These are phyloP conservation scores for Percina caprodes DNA, from an alignment of 2,113 vertebrate species.

Conservation along the genomic window DNA sequence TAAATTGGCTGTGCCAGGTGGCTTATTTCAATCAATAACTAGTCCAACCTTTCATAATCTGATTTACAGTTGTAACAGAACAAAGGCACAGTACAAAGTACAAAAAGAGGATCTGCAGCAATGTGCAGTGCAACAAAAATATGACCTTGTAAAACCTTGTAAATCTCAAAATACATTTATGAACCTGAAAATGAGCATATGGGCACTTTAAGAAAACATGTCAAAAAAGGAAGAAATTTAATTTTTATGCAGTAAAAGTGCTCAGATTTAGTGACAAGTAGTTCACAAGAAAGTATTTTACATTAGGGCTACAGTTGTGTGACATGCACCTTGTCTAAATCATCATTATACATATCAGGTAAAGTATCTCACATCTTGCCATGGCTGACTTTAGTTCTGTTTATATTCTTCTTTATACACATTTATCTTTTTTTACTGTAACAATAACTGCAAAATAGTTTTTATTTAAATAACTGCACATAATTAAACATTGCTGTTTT, in stretches of 20 bases:
- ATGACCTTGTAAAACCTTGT: no score
- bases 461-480: neutral
- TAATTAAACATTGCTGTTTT: no score
- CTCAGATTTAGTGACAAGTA: neutral
- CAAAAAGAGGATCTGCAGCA: no score
- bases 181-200: no score
- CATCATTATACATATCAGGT: neutral
- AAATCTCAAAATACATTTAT: no score
- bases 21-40: constrained; percentile 61
- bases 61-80: constrained; percentile 33
- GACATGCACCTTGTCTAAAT: neutral
- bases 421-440: neutral
- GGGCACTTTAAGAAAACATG: neutral
- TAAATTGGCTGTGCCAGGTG: constrained; percentile 37
- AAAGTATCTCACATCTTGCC: neutral
- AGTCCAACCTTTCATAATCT: constrained; percentile 53
- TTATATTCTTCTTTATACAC: neutral
- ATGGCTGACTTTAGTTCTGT: neutral
- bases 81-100: constrained; percentile 1
- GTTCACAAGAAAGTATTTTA: neutral
- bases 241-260: neutral
- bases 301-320: neutral
- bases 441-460: neutral
- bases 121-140: no score
- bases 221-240: neutral